Conservation (phyloP, 2,113 vertebrate genomes). For the Melanerpes aurifrons region DNA sequence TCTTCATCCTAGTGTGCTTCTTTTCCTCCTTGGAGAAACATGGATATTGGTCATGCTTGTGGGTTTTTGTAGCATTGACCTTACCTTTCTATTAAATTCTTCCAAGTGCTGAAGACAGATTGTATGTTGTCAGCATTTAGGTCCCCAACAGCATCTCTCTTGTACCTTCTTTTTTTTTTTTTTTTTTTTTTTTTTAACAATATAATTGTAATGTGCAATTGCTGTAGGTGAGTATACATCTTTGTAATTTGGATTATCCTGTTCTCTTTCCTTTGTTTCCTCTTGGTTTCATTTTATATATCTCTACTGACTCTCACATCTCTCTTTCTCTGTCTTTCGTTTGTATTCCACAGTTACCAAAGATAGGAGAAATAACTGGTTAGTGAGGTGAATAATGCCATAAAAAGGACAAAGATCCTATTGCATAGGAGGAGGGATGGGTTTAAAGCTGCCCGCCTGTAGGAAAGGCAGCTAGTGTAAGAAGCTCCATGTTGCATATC, state of each 20-base stretch:
- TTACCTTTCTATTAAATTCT: not conserved
- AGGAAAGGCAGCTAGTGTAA: slow-evolving; percentile 2
- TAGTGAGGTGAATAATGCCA: not conserved
- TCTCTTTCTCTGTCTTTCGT: not conserved
- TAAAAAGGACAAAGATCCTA: slow-evolving; percentile 10
- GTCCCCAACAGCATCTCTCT: not conserved
- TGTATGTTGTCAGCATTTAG: not conserved
- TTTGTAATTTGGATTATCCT: not conserved
- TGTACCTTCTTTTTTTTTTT: not conserved
- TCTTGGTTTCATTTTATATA: not conserved
- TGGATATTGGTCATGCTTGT: not conserved
- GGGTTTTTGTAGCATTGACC: not conserved
- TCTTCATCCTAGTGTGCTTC: not conserved
- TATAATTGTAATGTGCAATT: not conserved
- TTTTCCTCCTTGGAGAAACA: not conserved
- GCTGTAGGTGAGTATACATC: not conserved
- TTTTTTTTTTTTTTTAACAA: not conserved
- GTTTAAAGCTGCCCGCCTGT: not conserved
- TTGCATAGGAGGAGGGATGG: not conserved
- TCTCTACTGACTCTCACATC: not conserved
- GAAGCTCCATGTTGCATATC: not conserved
- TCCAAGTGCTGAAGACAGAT: not conserved
- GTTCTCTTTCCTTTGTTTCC: not conserved
- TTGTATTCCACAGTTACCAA: slow-evolving; percentile 10
- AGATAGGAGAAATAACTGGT: slow-evolving; percentile 4